Base-by-base conservation (phyloP, 2,888 invertebrate genomes). In the Pyrrhosoma nymphula region DNA sequence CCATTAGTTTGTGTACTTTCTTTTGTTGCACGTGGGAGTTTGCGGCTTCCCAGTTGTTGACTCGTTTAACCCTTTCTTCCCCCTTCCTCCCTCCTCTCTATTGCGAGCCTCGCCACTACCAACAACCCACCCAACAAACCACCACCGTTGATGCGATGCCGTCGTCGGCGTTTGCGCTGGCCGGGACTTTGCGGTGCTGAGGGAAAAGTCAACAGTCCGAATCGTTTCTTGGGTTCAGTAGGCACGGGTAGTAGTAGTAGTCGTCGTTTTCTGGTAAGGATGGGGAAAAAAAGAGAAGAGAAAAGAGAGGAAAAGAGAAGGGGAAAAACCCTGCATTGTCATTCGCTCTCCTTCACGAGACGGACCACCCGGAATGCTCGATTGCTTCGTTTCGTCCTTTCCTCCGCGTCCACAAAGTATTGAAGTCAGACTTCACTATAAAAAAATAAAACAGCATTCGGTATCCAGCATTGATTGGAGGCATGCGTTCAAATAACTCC, bases 21-120 rank as follows among this genome's bases (percentile, higher is more conserved):
- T 82, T 35, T 82, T 82, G 82, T 82, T 82, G 82, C 35, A 35
- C 82, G 82, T 82, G 82, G 82, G 82, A 82, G 82, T 82, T 82
- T 82, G 82, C 82, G 82, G 82, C 35, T 82, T 82, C 82, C 82
- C 35, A 35, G 82, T 82, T 82, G 82, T 35, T 82, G 82, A 82
- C 82, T 82, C 82, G 82, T 82, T 82, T 82, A 82, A 82, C 82
- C 82, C 82, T 35, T 35, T 35, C 16, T 20, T n/a, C n/a, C 69
- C n/a, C 69, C n/a, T 10, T 23, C n/a, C n/a, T 14, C 69, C 0
- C n/a, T 8, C 47, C 47, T 47, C 47, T 2, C 47, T 47, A 47
- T 47, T 47, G 47, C 47, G 4, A 47, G 47, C 47, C 47, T 47
- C 47, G 4, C 47, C 47, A 8, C 47, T n/a, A n/a, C n/a, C n/a